Conservation (phyloP, 2,888 invertebrate species). For the Lamproptera curius region DNA sequence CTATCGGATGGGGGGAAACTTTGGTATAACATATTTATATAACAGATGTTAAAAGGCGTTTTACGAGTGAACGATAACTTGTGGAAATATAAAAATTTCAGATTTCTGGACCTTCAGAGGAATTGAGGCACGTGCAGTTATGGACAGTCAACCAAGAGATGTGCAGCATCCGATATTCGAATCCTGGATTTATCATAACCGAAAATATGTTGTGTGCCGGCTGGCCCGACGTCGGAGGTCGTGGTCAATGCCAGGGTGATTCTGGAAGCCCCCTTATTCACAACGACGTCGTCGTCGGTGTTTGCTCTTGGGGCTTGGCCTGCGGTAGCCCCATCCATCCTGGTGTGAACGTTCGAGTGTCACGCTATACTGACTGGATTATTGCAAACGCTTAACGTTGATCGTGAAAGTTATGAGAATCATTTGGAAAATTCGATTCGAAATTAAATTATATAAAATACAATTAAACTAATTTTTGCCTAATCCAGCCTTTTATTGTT, state of each 20-base stretch:
- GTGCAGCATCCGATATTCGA: constrained; percentile 35
- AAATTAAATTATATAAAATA: no score
- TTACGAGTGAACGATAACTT: no score
- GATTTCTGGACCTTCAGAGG: constrained; percentile 31
- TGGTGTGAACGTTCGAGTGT: constrained; percentile 40
- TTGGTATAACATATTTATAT: no score
- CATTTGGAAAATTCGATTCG: no score
- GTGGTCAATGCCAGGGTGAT: constrained; percentile 42
- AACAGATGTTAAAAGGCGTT: no score
- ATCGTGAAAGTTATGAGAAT: no score
- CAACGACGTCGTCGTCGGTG: constrained; percentile 36
- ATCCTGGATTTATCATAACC: constrained; percentile 25
- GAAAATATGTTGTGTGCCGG: constrained; percentile 46
- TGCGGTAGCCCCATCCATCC: constrained; percentile 35
- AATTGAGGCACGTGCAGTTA: constrained; percentile 38
- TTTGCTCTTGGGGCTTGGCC: constrained; percentile 36
- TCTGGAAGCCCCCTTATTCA: constrained; percentile 42
- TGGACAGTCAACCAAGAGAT: constrained; percentile 37
- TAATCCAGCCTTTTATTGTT: no score
- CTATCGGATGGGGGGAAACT: constrained; percentile 39
- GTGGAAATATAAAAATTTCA: no score
- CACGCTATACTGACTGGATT: constrained; percentile 38
- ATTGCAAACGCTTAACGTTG: constrained; percentile 13
- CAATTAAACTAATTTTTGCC: no score
- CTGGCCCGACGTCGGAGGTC: constrained; percentile 39